A percentile compares a stretch with the other conserved stretches of the same genome.
phyloP scores from a whole-genome alignment of 2,888 invertebrate genomes.

The Drosophila barbarae region DNA sequence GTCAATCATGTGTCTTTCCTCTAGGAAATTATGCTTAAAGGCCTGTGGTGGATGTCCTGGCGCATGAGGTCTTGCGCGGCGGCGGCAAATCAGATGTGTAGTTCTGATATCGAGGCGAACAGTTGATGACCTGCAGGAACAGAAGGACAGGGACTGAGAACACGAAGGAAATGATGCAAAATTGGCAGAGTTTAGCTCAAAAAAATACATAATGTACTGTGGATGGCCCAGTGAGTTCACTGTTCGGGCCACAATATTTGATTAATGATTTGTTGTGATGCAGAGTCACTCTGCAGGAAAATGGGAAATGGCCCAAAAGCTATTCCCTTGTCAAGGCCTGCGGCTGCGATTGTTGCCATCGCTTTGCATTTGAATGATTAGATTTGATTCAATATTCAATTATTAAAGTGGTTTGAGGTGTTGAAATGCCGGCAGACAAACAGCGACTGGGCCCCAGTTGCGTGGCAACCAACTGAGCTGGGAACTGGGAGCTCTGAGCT shows the following conservation, averaged over 20 bases:
- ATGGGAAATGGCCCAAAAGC: slow-evolving; percentile 25
- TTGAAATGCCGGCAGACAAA: slow-evolving; percentile 61
- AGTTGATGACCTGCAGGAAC: slow-evolving; percentile 74
- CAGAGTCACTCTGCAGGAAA: slow-evolving; percentile 19
- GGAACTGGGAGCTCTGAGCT: slow-evolving; percentile 15
- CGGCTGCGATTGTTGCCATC: slow-evolving; percentile 30
- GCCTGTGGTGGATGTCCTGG: slow-evolving; percentile 76
- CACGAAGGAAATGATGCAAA: slow-evolving; percentile 16
- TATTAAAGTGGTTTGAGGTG: slow-evolving; percentile 72
- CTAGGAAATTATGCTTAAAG: slow-evolving; percentile 46
- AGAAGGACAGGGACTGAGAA: slow-evolving; percentile 12
- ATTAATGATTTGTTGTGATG: slow-evolving; percentile 66
- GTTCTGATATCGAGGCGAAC: slow-evolving; percentile 74
- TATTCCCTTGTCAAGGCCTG: slow-evolving; percentile 46
- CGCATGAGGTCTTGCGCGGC: slow-evolving; percentile 77
- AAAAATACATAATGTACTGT: slow-evolving; percentile 57
- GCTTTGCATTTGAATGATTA: slow-evolving; percentile 72
- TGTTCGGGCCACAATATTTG: slow-evolving; percentile 60
- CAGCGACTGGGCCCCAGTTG: slow-evolving; percentile 22
- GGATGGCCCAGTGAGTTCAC: slow-evolving; percentile 44
- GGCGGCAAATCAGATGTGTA: slow-evolving; percentile 76
- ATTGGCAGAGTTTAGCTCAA: slow-evolving; percentile 49
- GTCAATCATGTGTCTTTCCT: slow-evolving; percentile 24
- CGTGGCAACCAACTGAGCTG: slow-evolving; percentile 21
- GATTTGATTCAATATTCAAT: slow-evolving; percentile 75